These are phyloP conservation scores for Propithecus deckenii DNA, from an alignment of 2,797 vertebrate species.

Conservation along the genomic window DNA sequence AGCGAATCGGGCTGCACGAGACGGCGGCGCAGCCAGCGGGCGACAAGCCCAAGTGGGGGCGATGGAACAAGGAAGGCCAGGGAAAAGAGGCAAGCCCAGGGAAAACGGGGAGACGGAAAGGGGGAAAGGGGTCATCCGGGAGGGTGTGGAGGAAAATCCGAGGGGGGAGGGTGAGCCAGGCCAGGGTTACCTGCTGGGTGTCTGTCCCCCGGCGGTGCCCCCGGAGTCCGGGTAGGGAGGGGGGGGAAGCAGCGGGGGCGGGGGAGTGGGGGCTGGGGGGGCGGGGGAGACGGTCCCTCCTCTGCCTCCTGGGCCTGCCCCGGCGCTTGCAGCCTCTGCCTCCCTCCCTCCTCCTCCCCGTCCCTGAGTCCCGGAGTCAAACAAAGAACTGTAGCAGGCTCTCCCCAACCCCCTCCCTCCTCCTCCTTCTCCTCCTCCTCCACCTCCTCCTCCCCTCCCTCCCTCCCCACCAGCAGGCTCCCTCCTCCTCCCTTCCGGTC, in stretches of 20 bases:
- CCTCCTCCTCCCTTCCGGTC: slow-evolving; percentile 77
- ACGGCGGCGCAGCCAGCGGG: slow-evolving; percentile 51
- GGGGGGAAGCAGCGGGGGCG: slow-evolving; percentile 79
- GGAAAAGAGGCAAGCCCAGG: slow-evolving; percentile 30
- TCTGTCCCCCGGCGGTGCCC: slow-evolving; percentile 85
- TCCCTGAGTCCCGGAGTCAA: slow-evolving; percentile 81
- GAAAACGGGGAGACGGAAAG: slow-evolving; percentile 29
- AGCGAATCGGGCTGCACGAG: slow-evolving; percentile 61
- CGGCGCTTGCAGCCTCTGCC: slow-evolving; percentile 65
- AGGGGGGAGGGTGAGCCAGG: slow-evolving; percentile 74
- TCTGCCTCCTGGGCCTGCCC: slow-evolving; percentile 74
- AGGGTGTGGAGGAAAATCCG: slow-evolving; percentile 58
- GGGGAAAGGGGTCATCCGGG: slow-evolving; percentile 62
- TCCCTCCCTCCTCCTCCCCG: slow-evolving; percentile 76
- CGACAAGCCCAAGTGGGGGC: slow-evolving; percentile 62
- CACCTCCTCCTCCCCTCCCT: neutral
- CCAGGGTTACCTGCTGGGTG: slow-evolving; percentile 83
- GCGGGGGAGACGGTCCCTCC: slow-evolving; percentile 75
- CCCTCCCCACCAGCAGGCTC: slow-evolving; percentile 69
- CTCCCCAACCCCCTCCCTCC: slow-evolving; percentile 76
- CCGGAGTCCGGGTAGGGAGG: slow-evolving; percentile 80
- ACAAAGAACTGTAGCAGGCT: slow-evolving; percentile 81
- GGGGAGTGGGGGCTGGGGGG: slow-evolving; percentile 68
- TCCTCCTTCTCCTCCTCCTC: slow-evolving; percentile 48
- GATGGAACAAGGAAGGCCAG: slow-evolving; percentile 44